Evolutionary conservation across 2,113 vertebrate genomes (phyloP).

Genomic region (Ariopsis seemanni): DNA sequence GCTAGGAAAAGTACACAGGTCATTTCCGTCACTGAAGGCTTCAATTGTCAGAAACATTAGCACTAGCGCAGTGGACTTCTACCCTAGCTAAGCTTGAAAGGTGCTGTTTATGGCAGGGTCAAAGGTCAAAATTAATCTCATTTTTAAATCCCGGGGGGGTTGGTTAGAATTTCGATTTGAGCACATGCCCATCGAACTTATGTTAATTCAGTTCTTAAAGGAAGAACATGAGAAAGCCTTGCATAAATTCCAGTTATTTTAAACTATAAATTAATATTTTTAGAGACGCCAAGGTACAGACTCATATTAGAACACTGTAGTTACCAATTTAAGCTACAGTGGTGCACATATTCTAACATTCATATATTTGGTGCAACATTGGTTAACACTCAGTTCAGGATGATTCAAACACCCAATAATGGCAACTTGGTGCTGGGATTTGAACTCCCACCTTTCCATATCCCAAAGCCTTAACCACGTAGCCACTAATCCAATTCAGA

Average conservation of each 20-base stretch:
- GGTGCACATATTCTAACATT: background rate
- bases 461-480: background rate
- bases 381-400: background rate
- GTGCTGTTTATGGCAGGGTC: conserved; percentile 29
- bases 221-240: background rate
- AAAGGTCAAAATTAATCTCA: conserved; percentile 23
- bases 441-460: background rate
- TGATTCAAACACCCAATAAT: background rate
- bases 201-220: background rate
- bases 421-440: background rate
- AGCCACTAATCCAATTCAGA: background rate
- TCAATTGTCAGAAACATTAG: conserved; percentile 28
- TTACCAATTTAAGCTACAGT: background rate
- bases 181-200: background rate
- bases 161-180: background rate
- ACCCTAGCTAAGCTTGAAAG: conserved; percentile 28
- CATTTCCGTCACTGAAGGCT: conserved; percentile 16
- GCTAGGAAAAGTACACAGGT: conserved; percentile 1
- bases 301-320: background rate
- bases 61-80: background rate
- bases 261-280: background rate
- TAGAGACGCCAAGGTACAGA: background rate
- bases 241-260: background rate
- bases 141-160: background rate
- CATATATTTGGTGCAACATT: background rate